phyloP scores from a whole-genome alignment of 1,140 invertebrate species.

The Papilio aristodemus region DNA sequence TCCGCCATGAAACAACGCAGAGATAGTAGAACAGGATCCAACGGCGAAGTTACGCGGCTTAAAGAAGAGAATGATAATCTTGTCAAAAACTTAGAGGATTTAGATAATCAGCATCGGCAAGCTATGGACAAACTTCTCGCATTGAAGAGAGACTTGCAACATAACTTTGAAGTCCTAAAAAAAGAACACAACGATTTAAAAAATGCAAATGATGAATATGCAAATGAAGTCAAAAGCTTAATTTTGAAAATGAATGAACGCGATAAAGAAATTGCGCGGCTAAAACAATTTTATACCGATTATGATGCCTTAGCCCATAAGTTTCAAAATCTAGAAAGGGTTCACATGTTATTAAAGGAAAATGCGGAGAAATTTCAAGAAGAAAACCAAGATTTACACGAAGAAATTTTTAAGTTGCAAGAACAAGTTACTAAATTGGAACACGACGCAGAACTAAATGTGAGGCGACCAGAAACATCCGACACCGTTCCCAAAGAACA shows the following conservation, averaged over 20 bases:
- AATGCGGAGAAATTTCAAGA: constrained; percentile 75
- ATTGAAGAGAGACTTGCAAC: constrained; percentile 83
- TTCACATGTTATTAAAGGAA: constrained; percentile 71
- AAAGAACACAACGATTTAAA: constrained; percentile 80
- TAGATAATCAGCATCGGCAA: constrained; percentile 86
- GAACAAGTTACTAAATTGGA: constrained; percentile 75
- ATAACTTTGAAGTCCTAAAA: constrained; percentile 82
- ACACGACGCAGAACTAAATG: constrained; percentile 62
- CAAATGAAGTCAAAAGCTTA: constrained; percentile 70
- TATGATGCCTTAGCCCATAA: constrained; percentile 73
- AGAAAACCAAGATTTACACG: constrained; percentile 78
- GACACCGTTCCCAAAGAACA: constrained; percentile 65
- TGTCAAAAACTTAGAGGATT: constrained; percentile 83
- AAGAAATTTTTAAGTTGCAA: constrained; percentile 77
- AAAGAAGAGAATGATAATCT: constrained; percentile 81
- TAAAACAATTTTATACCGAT: constrained; percentile 56
- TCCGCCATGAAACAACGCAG: constrained; percentile 67
- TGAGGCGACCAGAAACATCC: constrained; percentile 50
- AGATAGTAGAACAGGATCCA: constrained; percentile 53
- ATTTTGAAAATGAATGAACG: constrained; percentile 76
- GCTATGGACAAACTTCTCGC: constrained; percentile 84
- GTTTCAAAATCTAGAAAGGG: constrained; percentile 75
- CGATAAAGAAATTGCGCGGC: constrained; percentile 65
- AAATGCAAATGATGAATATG: constrained; percentile 76
- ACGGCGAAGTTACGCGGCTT: constrained; percentile 49